Evolutionary conservation across 2,797 vertebrate species (phyloP).

Genomic region (Erithacus rubecula): DNA sequence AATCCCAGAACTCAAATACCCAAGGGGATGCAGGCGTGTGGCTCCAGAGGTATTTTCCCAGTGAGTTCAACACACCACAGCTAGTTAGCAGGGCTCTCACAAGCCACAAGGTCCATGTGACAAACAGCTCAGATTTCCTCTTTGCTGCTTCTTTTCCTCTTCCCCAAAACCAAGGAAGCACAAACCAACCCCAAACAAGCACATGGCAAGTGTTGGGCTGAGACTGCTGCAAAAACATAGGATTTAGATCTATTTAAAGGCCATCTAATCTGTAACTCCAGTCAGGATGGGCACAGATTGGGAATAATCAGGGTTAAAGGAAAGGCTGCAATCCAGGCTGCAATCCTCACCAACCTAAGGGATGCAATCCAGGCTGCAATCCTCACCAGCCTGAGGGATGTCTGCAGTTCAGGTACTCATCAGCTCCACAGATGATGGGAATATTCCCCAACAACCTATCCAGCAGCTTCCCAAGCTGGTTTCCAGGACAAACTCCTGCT

Average conservation of each 20-base stretch:
- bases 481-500: neutral
- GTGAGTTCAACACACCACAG: neutral
- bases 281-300: neutral
- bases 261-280: neutral
- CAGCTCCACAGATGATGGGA: accelerated
- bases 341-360: accelerated
- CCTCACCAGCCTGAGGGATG: neutral
- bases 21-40: accelerated
- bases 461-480: neutral
- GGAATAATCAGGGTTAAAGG: neutral
- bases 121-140: neutral
- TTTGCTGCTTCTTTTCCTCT: neutral
- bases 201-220: neutral
- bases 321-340: neutral
- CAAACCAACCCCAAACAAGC: neutral
- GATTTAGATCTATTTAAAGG: neutral
- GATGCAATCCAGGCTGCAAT: neutral
- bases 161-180: neutral
- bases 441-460: neutral
- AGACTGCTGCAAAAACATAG: neutral
- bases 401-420: neutral
- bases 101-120: neutral
- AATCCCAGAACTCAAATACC: neutral
- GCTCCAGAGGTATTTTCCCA: neutral
- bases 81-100: neutral